A percentile compares a stretch with the other conserved stretches of the same genome.
Evolutionary conservation across 2,797 vertebrate genomes (phyloP).

Genomic region (Rhinella marina): DNA sequence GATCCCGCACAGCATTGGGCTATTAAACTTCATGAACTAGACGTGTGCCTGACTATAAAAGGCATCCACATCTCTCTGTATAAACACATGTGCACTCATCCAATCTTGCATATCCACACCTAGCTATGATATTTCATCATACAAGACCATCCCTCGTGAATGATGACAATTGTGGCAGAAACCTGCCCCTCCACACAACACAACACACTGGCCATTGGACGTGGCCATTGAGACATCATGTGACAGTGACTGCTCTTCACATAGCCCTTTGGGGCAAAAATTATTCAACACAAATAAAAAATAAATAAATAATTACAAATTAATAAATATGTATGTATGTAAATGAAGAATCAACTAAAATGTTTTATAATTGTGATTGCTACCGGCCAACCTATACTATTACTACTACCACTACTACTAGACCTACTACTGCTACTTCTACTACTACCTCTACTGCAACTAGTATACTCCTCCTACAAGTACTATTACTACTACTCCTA

Average conservation of each 20-base stretch:
- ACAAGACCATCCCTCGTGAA: background rate
- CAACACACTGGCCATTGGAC: background rate
- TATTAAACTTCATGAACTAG: conserved; percentile 68
- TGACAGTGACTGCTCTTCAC: conserved; percentile 15
- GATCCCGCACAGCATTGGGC: conserved; percentile 57
- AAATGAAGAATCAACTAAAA: background rate
- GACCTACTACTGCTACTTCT: no score
- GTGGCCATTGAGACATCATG: conserved; percentile 38
- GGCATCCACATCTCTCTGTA: conserved; percentile 49
- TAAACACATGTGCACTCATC: conserved; percentile 31
- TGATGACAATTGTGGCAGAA: conserved; percentile 2
- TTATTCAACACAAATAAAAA: no score
- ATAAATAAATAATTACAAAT: no score
- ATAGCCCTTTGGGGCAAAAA: no score
- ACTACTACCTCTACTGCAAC: no score
- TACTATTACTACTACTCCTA: no score
- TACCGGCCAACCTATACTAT: no score
- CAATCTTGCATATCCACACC: conserved; percentile 32
- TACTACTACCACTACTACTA: no score
- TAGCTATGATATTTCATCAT: conserved; percentile 30
- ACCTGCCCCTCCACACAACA: background rate
- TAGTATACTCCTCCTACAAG: no score
- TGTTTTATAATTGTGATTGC: no score
- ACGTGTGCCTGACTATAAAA: conserved; percentile 70
- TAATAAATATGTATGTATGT: background rate